Evolutionary conservation across 2,888 invertebrate species (phyloP), one percentile per base, ranked within the genome.

Genomic region (Mythimna lalbum): DNA sequence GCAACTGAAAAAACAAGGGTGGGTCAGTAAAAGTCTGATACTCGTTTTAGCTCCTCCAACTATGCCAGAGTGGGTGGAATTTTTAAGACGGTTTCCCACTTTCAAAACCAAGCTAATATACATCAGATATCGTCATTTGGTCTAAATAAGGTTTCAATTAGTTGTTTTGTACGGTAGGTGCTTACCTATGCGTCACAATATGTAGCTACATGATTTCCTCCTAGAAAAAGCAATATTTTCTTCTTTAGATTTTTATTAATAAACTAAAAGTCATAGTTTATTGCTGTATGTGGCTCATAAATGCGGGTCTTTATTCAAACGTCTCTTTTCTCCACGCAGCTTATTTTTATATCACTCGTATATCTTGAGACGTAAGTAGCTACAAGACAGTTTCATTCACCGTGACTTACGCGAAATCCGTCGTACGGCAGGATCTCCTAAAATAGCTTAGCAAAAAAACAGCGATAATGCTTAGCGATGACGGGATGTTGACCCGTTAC

Each of bases 371-470:
- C 17, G 10, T 43, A 61, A 50, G 60, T 55, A 47, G 21, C 21
- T 76, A 69, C 57, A 68, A 52, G 56, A 43, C 43, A 31, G 59
- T 77, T 76, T 81, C 81, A 81, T 79, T 80, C 77, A 76, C 64
- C 63, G 78, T 78, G 76, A 57, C 63, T 82, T 74, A 84, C 63
- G 83, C 74, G 65, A 76, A 82, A 76, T 80, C 69, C 72, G 60
- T 69, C 61, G 73, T 66, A 81, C 69, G 82, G 17, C 76, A 76
- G 82, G 83, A 80, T 80, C 78, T 84, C 78, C 79, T 80, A 82
- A 83, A 83, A 83, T 82, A 83, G 61, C 84, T 77, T 50, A 19
- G 76, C 84, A 84, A 83, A 83, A 83, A 80, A 79, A 57, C 72
- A 47, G 64, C 64, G 67, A 63, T 69, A 78, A 74, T 73, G 60